Evolutionary conservation across 2,797 vertebrate species (phyloP).

Genomic region (Molossus alvarezi): DNA sequence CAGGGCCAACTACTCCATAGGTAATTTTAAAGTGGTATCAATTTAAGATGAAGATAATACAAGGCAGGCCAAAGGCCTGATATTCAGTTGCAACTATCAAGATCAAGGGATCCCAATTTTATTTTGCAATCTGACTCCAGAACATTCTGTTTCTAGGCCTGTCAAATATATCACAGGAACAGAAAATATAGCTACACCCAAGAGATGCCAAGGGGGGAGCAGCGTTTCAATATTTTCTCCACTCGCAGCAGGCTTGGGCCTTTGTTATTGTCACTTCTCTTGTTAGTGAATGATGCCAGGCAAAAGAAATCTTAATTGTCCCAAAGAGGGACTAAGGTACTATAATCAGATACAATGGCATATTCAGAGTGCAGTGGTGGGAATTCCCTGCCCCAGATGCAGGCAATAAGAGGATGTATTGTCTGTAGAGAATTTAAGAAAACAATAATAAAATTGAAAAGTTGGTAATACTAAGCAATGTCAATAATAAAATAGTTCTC

Average conservation of each 20-base stretch:
- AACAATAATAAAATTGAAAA: slow-evolving; percentile 1
- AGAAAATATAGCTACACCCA: not conserved
- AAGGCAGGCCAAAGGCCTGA: not conserved
- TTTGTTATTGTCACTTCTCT: slow-evolving; percentile 4
- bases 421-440: slow-evolving; percentile 52
- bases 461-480: not conserved
- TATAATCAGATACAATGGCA: slow-evolving; percentile 25
- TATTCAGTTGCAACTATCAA: slow-evolving; percentile 13
- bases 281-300: slow-evolving; percentile 18
- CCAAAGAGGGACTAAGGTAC: not conserved
- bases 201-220: not conserved
- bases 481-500: slow-evolving; percentile 34
- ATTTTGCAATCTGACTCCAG: not conserved
- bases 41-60: slow-evolving; percentile 40
- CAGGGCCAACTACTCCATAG: not conserved
- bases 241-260: not conserved
- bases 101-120: slow-evolving; percentile 41
- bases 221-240: not conserved
- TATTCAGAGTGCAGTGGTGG: not conserved
- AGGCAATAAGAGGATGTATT: not conserved
- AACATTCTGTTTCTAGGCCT: slow-evolving; percentile 41
- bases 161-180: not conserved
- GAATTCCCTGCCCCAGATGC: not conserved
- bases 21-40: slow-evolving; percentile 59
- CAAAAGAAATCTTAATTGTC: slow-evolving; percentile 40